Conservation (phyloP, 2,888 invertebrate species). For the Drosophila rellima region DNA sequence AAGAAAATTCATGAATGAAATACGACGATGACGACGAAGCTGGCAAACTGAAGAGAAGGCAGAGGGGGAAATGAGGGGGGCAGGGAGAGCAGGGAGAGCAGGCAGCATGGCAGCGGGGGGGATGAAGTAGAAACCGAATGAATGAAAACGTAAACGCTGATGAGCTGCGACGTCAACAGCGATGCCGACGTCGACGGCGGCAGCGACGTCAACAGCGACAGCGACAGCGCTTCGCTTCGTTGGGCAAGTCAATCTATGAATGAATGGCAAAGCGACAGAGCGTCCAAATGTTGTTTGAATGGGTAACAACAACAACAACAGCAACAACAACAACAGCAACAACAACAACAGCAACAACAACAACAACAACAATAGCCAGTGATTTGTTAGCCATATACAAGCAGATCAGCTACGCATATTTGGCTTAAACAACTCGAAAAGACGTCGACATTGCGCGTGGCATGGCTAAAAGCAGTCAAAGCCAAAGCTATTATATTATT, state of each 20-base stretch:
- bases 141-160: slow-evolving; percentile 72
- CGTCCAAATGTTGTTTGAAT: slow-evolving; percentile 68
- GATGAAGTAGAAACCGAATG: slow-evolving; percentile 40
- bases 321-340: slow-evolving; percentile 12
- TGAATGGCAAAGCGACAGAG: slow-evolving; percentile 76
- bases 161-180: slow-evolving; percentile 47
- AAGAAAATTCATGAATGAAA: slow-evolving; percentile 82
- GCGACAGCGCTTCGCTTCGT: slow-evolving; percentile 53
- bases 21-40: slow-evolving; percentile 57
- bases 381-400: slow-evolving; percentile 79
- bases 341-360: slow-evolving; percentile 5
- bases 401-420: slow-evolving; percentile 79
- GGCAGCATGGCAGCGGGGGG: neutral
- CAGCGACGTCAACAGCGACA: slow-evolving; percentile 23
- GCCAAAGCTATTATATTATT: slow-evolving; percentile 7
- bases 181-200: slow-evolving; percentile 20
- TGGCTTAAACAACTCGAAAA: slow-evolving; percentile 69
- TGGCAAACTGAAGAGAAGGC: slow-evolving; percentile 36
- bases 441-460: slow-evolving; percentile 70
- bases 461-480: slow-evolving; percentile 69
- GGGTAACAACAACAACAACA: slow-evolving; percentile 48
- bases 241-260: slow-evolving; percentile 74
- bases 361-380: slow-evolving; percentile 31
- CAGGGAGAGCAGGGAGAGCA: slow-evolving; percentile 4
- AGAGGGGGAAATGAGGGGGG: slow-evolving; percentile 20